Evolutionary conservation across 2,888 invertebrate genomes (phyloP).

Genomic region (Leptura quadrifasciata): DNA sequence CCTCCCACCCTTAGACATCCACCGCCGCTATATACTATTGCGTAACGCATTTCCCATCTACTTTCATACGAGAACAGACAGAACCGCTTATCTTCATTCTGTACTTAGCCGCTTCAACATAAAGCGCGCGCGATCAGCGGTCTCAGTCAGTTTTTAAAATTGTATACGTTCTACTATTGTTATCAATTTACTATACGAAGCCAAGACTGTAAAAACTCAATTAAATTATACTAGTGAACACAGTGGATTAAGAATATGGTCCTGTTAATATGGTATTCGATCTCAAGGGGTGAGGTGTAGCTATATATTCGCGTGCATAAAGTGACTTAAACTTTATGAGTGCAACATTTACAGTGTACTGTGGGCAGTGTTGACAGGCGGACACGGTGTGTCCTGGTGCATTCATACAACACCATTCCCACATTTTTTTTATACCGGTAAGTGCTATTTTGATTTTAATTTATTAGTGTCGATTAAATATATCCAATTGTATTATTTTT

Average conservation of each 20-base stretch:
- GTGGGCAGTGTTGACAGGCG: constrained; percentile 35
- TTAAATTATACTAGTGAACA: constrained; percentile 21
- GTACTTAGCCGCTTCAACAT: constrained; percentile 46
- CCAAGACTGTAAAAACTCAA: not conserved
- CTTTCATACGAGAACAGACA: constrained; percentile 47
- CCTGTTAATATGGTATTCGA: constrained; percentile 33
- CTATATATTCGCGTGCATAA: constrained; percentile 9
- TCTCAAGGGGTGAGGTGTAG: constrained; percentile 45
- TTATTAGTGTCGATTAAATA: not conserved
- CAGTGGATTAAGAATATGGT: constrained; percentile 39
- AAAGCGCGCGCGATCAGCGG: constrained; percentile 52
- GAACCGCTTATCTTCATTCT: constrained; percentile 50
- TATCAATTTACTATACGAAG: not conserved
- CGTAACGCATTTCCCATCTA: constrained; percentile 59
- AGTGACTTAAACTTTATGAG: constrained; percentile 30
- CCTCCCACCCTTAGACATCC: constrained; percentile 35
- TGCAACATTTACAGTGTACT: constrained; percentile 35
- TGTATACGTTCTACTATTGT: not conserved
- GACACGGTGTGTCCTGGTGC: constrained; percentile 24
- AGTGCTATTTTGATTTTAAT: constrained; percentile 6
- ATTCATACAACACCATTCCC: constrained; percentile 27
- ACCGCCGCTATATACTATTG: constrained; percentile 54
- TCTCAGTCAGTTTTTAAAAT: constrained; percentile 44
- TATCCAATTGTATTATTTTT: not conserved
- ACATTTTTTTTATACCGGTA: constrained; percentile 32